These are phyloP conservation scores for Argyresthia goedartella DNA, from an alignment of 2,888 invertebrate species.

Conservation along the genomic window DNA sequence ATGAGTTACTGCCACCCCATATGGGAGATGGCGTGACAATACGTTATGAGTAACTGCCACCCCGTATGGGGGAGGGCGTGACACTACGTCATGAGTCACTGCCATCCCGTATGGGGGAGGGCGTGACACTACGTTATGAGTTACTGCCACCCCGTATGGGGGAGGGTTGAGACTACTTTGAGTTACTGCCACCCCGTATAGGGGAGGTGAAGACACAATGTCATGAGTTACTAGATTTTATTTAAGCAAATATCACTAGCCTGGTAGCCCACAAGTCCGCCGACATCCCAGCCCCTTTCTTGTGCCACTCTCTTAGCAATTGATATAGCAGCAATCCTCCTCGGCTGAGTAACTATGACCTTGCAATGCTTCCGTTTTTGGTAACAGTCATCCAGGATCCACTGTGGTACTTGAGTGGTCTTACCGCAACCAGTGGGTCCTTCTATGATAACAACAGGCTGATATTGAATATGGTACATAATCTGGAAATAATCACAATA, in stretches of 20 bases:
- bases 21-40: too few species aligned
- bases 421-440: constrained; percentile 97
- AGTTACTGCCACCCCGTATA: too few species aligned
- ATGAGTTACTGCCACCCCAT: too few species aligned
- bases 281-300: constrained; percentile 86
- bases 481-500: constrained; percentile 65
- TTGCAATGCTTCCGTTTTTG: constrained; percentile 78
- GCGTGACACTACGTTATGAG: too few species aligned
- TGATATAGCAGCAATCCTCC: constrained; percentile 93
- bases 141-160: too few species aligned
- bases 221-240: neutral
- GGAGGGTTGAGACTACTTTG: too few species aligned
- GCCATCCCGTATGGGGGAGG: too few species aligned
- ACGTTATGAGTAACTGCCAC: too few species aligned
- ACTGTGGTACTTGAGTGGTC: constrained; percentile 91
- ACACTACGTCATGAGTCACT: too few species aligned
- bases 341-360: constrained; percentile 93
- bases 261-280: constrained; percentile 91
- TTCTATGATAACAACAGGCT: constrained; percentile 86
- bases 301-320: constrained; percentile 87
- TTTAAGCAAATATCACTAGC: constrained; percentile 41
- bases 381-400: constrained; percentile 85
- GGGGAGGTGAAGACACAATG: too few species aligned
- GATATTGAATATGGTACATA: constrained; percentile 74
- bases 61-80: too few species aligned